Percentiles rank a stretch among this genome's conserved stretches.
These are phyloP conservation scores for Danaus chrysippus DNA, from an alignment of 2,888 invertebrate genomes.

Conservation along the genomic window DNA sequence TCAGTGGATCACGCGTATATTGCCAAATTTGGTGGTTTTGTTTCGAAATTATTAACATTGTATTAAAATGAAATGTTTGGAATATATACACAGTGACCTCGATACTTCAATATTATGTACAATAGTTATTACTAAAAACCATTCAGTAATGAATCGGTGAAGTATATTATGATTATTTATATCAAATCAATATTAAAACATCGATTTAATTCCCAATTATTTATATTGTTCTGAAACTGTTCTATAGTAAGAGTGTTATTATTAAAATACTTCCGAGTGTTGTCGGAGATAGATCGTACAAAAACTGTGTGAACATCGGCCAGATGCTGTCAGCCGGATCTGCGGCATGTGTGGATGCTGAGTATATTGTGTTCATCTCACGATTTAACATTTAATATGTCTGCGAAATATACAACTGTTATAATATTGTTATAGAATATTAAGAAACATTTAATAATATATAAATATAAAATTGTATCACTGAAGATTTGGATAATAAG, in stretches of 20 bases:
- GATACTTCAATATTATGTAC: no score
- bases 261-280: slow-evolving; percentile 16
- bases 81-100: background rate
- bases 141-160: no score
- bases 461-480: no score
- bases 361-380: slow-evolving; percentile 11
- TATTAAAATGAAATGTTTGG: background rate
- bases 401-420: background rate
- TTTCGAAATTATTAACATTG: slow-evolving; percentile 11
- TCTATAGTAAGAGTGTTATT: slow-evolving; percentile 7
- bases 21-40: slow-evolving; percentile 19
- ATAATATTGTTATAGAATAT: no score
- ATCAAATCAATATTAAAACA: no score
- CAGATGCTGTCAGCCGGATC: slow-evolving; percentile 58
- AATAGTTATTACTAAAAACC: no score
- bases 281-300: slow-evolving; percentile 36
- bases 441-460: no score
- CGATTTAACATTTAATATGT: background rate
- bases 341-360: slow-evolving; percentile 45
- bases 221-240: background rate
- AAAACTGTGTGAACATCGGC: slow-evolving; percentile 61
- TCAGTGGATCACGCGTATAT: slow-evolving; percentile 11
- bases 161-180: no score
- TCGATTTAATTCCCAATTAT: no score
- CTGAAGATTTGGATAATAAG: no score